Evolutionary conservation across 2,113 vertebrate species (phyloP), one percentile per base, ranked within the genome.

Genomic region (Bambusicola thoracicus): DNA sequence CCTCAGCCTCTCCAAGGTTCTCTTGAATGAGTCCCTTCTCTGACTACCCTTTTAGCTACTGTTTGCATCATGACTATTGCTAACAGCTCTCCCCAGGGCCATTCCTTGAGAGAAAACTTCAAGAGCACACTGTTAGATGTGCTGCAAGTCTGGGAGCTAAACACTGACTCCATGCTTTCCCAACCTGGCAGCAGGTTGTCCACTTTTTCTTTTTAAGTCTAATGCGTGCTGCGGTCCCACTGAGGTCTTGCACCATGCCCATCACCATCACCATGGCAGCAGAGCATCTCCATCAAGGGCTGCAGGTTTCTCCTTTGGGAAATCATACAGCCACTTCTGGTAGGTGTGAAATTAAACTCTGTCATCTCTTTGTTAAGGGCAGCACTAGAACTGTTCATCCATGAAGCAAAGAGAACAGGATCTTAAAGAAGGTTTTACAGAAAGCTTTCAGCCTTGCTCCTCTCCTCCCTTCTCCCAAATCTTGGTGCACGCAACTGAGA

Each of bases 331-430:
- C 48, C 48, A 24, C 72, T 69, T 48, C 20, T 4, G 6, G 51
- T 34, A 78, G 77, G 56, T 92, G 72, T 83, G 79, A 89, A 93
- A 94, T 89, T 86, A 89, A 94, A 81, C 80, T 75, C 85, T 46
- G 32, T 36, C 78, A 69, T 49, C 75, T 66, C 65, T 85, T 79
- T 59, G 48, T 69, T 75, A 80, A 85, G 68, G 81, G 84, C 55
- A 81, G 83, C 70, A 87, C 89, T 65, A 1, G 18, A 65, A 59
- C n/a, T 32, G 5, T 27, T 87, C 46, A 72, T 51, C 53, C 86
- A 76, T 8, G 82, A 87, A 59, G 61, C 25, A 58, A 85, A 95
- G 74, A 75, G 36, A 86, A 44, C 40, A n/a, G 61, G 27, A 38
- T 40, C 36, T 69, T 40, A 38, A 74, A 79, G 40, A 25, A 88